These are phyloP conservation scores for Aldabrachelys gigantea DNA, from an alignment of 2,113 vertebrate genomes.

Conservation along the genomic window DNA sequence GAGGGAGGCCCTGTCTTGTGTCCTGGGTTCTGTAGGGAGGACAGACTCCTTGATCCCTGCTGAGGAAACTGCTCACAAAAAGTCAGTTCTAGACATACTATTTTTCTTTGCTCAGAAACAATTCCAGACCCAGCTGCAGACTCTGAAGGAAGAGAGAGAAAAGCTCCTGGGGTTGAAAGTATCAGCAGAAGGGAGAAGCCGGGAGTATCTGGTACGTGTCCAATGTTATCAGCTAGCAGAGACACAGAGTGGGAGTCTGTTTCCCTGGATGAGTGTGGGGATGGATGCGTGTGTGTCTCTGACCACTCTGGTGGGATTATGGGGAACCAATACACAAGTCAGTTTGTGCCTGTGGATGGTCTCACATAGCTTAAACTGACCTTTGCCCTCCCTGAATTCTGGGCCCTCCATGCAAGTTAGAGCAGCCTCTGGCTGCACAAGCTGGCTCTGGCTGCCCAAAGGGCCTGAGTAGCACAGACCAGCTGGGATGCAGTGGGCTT, in stretches of 20 bases:
- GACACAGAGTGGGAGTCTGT: too few relatives aligned
- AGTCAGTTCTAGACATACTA: background rate
- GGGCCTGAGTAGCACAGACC: too few relatives aligned
- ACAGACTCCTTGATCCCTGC: too few relatives aligned
- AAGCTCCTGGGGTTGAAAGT: constrained; percentile 51
- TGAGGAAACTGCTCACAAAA: background rate
- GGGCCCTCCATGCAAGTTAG: too few relatives aligned
- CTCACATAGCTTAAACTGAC: background rate
- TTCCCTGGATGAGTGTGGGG: too few relatives aligned
- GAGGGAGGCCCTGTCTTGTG: too few relatives aligned
- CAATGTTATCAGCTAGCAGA: background rate
- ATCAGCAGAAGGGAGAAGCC: constrained; percentile 41
- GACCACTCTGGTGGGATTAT: background rate
- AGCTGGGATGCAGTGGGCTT: too few relatives aligned
- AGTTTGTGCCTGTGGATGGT: too few relatives aligned
- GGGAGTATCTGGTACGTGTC: constrained; percentile 32
- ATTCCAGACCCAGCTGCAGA: constrained; percentile 59
- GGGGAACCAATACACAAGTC: background rate
- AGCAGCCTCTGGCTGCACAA: too few relatives aligned
- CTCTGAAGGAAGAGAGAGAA: constrained; percentile 64
- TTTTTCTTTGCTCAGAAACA: constrained; percentile 49
- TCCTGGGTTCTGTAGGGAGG: background rate
- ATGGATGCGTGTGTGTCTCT: too few relatives aligned
- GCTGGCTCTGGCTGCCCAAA: too few relatives aligned
- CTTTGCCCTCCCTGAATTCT: background rate